phyloP scores from a whole-genome alignment of 2,113 vertebrate species.

The Aspiorhynchus laticeps region DNA sequence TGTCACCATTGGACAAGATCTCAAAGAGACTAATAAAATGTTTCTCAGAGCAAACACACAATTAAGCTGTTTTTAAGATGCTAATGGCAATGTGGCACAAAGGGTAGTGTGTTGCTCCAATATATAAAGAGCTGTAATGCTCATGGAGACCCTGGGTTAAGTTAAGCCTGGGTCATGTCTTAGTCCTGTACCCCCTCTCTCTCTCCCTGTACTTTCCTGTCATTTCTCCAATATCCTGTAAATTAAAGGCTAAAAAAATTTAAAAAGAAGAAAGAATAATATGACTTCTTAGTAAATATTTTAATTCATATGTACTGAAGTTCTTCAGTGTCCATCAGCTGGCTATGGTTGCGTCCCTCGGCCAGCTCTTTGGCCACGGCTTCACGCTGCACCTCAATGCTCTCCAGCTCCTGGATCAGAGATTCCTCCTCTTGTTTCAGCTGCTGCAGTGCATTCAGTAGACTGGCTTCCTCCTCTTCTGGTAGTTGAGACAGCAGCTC shows the following conservation, averaged over 20 bases:
- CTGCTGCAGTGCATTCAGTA: conserved; percentile 85
- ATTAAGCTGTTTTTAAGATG: neutral
- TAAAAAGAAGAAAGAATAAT: neutral
- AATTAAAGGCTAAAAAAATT: neutral
- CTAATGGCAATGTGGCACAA: too few relatives aligned
- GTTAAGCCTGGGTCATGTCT: neutral
- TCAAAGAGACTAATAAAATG: neutral
- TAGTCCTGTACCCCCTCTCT: neutral
- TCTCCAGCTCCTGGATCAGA: conserved; percentile 88
- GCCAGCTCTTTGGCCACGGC: conserved; percentile 83
- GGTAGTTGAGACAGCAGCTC: conserved; percentile 91
- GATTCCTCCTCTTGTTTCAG: conserved; percentile 85
- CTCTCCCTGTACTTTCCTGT: too few relatives aligned
- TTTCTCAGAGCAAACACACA: neutral
- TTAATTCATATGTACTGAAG: conserved; percentile 82
- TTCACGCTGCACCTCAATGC: conserved; percentile 87
- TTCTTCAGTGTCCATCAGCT: conserved; percentile 91
- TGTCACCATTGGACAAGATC: too few relatives aligned
- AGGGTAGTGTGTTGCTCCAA: too few relatives aligned
- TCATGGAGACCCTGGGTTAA: too few relatives aligned
- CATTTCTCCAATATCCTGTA: neutral
- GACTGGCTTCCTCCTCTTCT: conserved; percentile 87
- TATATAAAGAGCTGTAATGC: too few relatives aligned
- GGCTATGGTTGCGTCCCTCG: conserved; percentile 84
- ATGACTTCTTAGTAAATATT: neutral